Conservation (phyloP, 2,888 invertebrate genomes). For the Eurois occulta region DNA sequence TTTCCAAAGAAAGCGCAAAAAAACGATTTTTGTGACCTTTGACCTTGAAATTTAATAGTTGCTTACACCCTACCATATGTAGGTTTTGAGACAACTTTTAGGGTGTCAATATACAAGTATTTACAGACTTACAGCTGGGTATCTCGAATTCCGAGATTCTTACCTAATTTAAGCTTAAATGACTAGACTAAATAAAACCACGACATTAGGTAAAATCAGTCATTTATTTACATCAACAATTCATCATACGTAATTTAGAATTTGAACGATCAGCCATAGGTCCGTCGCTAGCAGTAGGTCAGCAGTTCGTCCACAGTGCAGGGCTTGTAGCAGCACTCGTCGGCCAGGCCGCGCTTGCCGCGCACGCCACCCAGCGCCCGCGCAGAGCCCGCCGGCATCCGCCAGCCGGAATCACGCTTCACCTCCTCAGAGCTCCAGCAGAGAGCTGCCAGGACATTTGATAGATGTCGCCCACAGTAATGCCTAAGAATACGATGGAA, state of each 20-base stretch:
- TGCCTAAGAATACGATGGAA: not conserved
- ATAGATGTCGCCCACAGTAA: slow-evolving; percentile 50
- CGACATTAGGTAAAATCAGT: too few relatives aligned
- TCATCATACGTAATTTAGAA: not conserved
- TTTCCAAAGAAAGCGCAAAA: too few relatives aligned
- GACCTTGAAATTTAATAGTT: too few relatives aligned
- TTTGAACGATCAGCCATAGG: not conserved
- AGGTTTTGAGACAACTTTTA: too few relatives aligned
- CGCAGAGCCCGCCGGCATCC: slow-evolving; percentile 15
- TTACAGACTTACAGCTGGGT: too few relatives aligned
- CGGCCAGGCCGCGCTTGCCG: slow-evolving; percentile 61
- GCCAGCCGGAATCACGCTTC: slow-evolving; percentile 53
- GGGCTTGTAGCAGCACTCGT: slow-evolving; percentile 72
- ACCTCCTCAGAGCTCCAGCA: slow-evolving; percentile 39
- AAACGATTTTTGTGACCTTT: too few relatives aligned
- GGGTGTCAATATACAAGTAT: too few relatives aligned
- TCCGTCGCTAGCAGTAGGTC: slow-evolving; percentile 58
- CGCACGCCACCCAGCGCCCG: slow-evolving; percentile 47
- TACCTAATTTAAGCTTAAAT: too few relatives aligned
- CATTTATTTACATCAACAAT: not conserved
- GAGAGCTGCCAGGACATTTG: slow-evolving; percentile 35
- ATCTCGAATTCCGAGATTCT: too few relatives aligned
- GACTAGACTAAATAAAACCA: too few relatives aligned
- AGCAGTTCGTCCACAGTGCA: slow-evolving; percentile 68
- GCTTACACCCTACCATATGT: too few relatives aligned